Evolutionary conservation across 2,113 vertebrate genomes (phyloP).

Genomic region (Hippocampus mohnikei): DNA sequence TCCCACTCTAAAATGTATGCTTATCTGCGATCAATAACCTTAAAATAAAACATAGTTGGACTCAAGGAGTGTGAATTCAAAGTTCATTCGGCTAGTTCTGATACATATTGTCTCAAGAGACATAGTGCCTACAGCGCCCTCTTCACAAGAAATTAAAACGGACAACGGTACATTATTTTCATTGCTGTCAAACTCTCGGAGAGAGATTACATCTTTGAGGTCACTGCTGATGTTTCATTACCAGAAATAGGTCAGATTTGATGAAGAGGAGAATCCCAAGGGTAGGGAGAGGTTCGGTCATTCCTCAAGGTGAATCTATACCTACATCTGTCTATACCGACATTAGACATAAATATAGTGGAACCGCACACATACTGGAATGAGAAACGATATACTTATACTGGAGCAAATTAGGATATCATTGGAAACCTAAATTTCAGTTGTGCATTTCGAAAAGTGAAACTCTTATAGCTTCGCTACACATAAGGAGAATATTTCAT

Average conservation of each 20-base stretch:
- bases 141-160: conserved; percentile 4
- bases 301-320: conserved; percentile 11
- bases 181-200: conserved; percentile 15
- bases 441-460: no score
- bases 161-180: conserved; percentile 4
- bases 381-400: no score
- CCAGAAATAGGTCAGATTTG: conserved; percentile 25
- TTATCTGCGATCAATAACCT: not conserved
- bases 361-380: not conserved
- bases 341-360: conserved; percentile 9
- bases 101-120: conserved; percentile 1
- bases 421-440: no score
- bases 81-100: not conserved
- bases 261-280: conserved; percentile 13
- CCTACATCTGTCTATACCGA: not conserved
- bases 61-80: not conserved
- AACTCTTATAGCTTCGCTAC: no score
- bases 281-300: conserved; percentile 9
- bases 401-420: no score
- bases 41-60: not conserved
- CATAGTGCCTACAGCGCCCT: not conserved
- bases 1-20: not conserved
- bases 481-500: no score
- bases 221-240: not conserved
- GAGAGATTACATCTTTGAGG: conserved; percentile 38